These are phyloP conservation scores for Datnioides undecimradiatus DNA, from an alignment of 2,113 vertebrate species.

Conservation along the genomic window DNA sequence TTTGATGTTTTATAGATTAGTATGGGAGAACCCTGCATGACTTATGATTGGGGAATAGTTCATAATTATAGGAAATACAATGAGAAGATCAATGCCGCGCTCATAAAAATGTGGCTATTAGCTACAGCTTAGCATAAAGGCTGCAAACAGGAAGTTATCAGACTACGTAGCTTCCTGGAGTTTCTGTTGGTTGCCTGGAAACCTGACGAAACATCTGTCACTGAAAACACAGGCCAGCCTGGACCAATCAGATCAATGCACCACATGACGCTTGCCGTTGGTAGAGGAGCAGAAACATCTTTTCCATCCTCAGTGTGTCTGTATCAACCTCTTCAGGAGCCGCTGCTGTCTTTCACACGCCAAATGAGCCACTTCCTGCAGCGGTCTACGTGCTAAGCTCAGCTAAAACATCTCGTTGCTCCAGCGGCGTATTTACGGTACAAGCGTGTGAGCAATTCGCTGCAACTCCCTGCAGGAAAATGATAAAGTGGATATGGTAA, in stretches of 20 bases:
- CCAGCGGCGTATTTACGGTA: not conserved
- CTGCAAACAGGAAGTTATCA: not conserved
- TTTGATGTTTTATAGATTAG: not conserved
- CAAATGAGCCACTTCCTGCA: no score
- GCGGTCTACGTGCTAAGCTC: not conserved
- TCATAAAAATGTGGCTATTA: not conserved
- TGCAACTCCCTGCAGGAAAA: not conserved
- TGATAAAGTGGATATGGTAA: not conserved
- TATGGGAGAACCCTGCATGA: no score
- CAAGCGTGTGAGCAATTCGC: not conserved
- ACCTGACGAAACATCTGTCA: no score
- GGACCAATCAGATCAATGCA: no score
- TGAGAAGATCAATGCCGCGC: accelerated
- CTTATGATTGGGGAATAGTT: no score
- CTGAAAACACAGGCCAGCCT: no score
- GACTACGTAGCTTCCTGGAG: not conserved
- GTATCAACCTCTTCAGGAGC: no score
- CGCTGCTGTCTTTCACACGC: no score
- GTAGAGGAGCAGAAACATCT: no score
- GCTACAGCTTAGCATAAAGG: not conserved
- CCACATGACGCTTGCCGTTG: no score
- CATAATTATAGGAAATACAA: not conserved
- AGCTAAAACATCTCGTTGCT: not conserved
- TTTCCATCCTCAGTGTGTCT: no score
- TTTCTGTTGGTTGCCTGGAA: not conserved